Evolutionary conservation across 2,888 invertebrate species (phyloP), one percentile per base, ranked within the genome.

Genomic region (Bedellia somnulentella): DNA sequence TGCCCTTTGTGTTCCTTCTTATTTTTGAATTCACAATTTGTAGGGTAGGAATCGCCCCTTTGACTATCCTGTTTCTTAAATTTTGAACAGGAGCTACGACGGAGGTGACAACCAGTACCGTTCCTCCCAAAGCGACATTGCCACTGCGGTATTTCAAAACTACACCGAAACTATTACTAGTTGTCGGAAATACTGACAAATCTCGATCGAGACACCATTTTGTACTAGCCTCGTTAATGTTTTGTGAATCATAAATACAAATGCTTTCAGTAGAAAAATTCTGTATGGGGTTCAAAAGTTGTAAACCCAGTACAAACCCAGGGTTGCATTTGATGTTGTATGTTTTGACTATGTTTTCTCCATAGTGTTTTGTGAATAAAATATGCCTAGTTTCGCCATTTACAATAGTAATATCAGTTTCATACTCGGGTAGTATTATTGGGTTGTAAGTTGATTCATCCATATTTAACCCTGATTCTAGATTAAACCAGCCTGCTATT

Each of bases 401-500:
- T 8, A 81, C 80, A 31, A 89, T 57, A 37, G 82, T 80, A 33
- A 88, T 81, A 12, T 67, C 67, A 0, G 67, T 73, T 43, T 82
- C 79, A 28, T 80, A 76, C 36, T 81, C 75, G 0, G 93, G 92
- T 33, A 93, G 68, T 37, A 80, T 63, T 29, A 88, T 83, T 0
- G 91, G 89, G 37, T 81, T 80, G 47, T 89, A 90, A 44, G 84
- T 82, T 0, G 82, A 80, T 46, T 88, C 87, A 24, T 81, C 79
- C 35, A 80, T 64, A 39, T 81, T 80, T 33, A 81, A 80, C 37
- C 86, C 86, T 1, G 78, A 70, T 17, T 86, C 83, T 49, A 84
- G 80, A 41, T 81, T 80, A 46, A 94, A 91, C 95, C 96, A 96
- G 4, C 94, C 93, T 1, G 93, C 88, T 29, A 97, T 79, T 71